Percentiles rank a stretch among this genome's conserved stretches.
Conservation (phyloP, 2,113 vertebrate species). For the Zingel zingel region DNA sequence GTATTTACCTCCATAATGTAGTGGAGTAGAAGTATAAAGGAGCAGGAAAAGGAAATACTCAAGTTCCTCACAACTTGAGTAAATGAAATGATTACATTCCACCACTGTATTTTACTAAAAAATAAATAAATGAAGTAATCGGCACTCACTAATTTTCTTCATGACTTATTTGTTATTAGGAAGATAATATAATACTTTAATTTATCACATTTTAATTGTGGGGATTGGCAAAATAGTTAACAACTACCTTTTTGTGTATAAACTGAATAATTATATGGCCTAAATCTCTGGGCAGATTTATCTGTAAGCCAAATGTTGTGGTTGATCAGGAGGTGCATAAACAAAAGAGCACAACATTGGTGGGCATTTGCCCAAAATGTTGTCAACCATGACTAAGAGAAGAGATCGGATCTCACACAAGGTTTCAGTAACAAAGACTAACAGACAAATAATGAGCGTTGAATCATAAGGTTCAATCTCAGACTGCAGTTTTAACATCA, state of each 20-base stretch:
- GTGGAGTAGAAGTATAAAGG: neutral
- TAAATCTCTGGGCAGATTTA: neutral
- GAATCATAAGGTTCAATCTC: slow-evolving; percentile 7
- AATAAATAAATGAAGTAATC: too few species aligned
- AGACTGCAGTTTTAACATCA: slow-evolving; percentile 7
- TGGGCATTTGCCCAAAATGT: neutral
- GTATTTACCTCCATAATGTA: neutral
- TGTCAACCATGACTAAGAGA: slow-evolving; percentile 20
- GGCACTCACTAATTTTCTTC: too few species aligned
- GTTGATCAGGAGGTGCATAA: slow-evolving; percentile 15
- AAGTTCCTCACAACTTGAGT: neutral
- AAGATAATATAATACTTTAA: neutral
- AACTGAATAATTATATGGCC: neutral
- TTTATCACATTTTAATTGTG: neutral
- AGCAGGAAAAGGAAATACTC: neutral
- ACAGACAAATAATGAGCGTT: neutral
- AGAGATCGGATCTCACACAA: slow-evolving; percentile 9
- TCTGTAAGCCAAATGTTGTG: neutral
- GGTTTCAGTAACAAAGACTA: neutral
- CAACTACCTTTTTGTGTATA: neutral
- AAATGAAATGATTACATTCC: neutral
- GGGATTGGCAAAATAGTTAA: neutral
- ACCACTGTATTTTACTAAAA: neutral
- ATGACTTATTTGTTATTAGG: neutral
- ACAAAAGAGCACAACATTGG: slow-evolving; percentile 1